Base-by-base conservation (phyloP, 2,113 vertebrate genomes). In the Rostratula benghalensis region DNA sequence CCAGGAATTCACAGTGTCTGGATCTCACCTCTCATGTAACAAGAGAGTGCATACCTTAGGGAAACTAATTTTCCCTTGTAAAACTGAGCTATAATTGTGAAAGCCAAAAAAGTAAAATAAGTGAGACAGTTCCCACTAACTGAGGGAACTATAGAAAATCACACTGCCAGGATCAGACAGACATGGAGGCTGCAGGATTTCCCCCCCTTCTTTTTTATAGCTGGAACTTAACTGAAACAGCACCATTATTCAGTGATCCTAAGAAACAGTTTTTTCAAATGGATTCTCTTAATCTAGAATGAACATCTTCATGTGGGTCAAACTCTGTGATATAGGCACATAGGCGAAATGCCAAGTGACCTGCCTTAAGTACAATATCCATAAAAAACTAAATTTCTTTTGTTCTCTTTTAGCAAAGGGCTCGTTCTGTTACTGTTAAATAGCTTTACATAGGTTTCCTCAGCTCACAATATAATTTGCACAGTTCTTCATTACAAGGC, bases 11-110 rank as follows among this genome's bases (percentile, higher is more conserved):
- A 91, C 61, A 95, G 94, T 94, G 91, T 77, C 95, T 97, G 97
- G 97, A 96, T 97, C 97, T 96, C 96, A 94, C 95, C 69, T 97
- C 94, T 79, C 35, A 18, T 92, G 93, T 93, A 97, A 95, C 56
- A 89, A 50, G 96, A 97, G 94, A 96, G 90, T 85, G 84, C 79
- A 85, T 95, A 96, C 94, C 87, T 90, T 87, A 87, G 86, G 90
- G 89, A 96, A 93, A 56, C 81, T 96, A 94, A 95, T 97, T 97
- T 97, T 97, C 77, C 95, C 94, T 93, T 94, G 70, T 95, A 95
- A 97, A 96, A 83, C 59, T 93, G 54, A 50, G 19, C 54, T 93
- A 59, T 92, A 95, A 95, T 64, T 96, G 43, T 86, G 67, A 76
- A 84, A 95, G 95, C 95, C 97, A 97, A 93, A 92, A 94, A 95